Evolutionary conservation across 2,888 invertebrate genomes (phyloP).

Genomic region (Prionchulus punctatus): DNA sequence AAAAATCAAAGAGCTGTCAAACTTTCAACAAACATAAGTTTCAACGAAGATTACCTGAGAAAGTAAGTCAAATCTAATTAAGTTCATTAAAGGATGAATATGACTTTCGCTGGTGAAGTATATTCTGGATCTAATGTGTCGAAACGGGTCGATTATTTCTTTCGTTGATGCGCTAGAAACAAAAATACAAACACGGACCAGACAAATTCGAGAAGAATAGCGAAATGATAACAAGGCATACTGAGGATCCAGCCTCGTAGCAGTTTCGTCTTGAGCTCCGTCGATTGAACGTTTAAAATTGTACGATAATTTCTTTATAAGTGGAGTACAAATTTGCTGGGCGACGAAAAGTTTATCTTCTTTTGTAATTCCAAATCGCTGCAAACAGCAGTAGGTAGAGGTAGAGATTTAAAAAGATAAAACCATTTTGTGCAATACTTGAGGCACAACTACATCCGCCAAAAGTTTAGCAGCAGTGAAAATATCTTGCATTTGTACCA

Average conservation of each 20-base stretch:
- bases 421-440: constrained; percentile 44
- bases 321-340: constrained; percentile 88
- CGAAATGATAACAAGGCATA: constrained; percentile 23
- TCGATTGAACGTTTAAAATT: constrained; percentile 58
- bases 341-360: constrained; percentile 88
- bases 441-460: constrained; percentile 92
- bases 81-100: constrained; percentile 87
- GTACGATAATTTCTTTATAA: constrained; percentile 79
- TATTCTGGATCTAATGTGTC: constrained; percentile 83
- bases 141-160: constrained; percentile 84
- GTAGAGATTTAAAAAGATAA: neutral
- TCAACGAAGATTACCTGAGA: no score
- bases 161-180: constrained; percentile 26
- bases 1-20: constrained; percentile 21
- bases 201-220: no score
- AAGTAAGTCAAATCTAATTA: constrained; percentile 45
- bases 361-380: constrained; percentile 85
- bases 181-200: neutral
- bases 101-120: constrained; percentile 98
- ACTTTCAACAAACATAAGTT: no score
- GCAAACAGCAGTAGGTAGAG: constrained; percentile 15
- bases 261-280: constrained; percentile 62
- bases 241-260: constrained; percentile 81
- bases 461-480: constrained; percentile 84
- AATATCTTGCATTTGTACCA: constrained; percentile 30